Base-by-base conservation (phyloP, 2,888 invertebrate species). In the Hanleya hanleyi region DNA sequence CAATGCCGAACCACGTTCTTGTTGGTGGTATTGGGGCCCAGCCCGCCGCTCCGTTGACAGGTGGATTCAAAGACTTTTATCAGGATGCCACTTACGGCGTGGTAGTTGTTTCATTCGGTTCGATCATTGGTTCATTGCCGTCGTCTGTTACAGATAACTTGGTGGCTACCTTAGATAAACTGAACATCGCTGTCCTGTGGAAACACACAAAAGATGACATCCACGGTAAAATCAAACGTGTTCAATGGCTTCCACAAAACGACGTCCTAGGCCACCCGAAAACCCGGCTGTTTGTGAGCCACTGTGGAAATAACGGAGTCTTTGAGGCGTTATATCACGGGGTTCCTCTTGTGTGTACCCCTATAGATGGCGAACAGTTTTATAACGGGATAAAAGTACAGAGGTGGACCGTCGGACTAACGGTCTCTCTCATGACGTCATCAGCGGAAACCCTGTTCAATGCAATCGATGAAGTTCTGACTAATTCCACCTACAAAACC, bases 321-420 rank as follows among this genome's bases (percentile, higher is more conserved):
- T 81, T 74, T 72, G 84, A 86, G 68, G 81, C 77, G 2, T 41
- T 86, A 18, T 83, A 78, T 62, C 78, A 83, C 68, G 84, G 74
- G 1, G 80, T 85, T 7, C 86, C 86, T 1, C 79, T 84, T 75
- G 51, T 86, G 0, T 74, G 76, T 1, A 41, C 83, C 5, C 82
- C 86, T 6, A 29, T 81, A 1, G 72, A 75, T 65, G 77, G 50
- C 0, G 86, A 86, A 35, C 81, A 83, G 61, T 62, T 22, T 0
- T 74, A 76, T 67, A 83, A 83, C 61, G 81, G 82, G 0, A 15
- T 68, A 12, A 75, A 75, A 49, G 66, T 81, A 6, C 49, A 38
- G 12, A 33, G 41, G 1, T 77, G 81, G 66, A 79, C 78, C 15
- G 80, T 76, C 65, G 85, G 84, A 5, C 26, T 79, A 7, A 35